Conservation (phyloP, 2,888 invertebrate species). For the Heteromurus nitidus region DNA sequence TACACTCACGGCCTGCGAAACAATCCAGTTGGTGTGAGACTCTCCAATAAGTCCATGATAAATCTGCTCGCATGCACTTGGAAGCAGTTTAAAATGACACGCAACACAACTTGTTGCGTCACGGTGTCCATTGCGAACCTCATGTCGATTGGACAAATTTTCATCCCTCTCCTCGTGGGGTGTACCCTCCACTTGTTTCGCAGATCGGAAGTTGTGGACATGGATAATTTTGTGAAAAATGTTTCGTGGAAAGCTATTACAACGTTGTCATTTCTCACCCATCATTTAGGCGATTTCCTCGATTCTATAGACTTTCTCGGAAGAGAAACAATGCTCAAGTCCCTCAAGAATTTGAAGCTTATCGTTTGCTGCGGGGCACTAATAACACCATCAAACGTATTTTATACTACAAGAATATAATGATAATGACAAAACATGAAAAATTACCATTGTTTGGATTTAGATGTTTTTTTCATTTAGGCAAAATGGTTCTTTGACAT, state of each 20-base stretch:
- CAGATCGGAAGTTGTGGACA: constrained; percentile 46
- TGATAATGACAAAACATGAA: not conserved
- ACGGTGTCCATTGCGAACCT: constrained; percentile 44
- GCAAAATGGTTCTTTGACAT: constrained; percentile 81
- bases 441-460: not conserved
- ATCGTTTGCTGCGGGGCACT: constrained; percentile 48
- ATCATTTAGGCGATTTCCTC: constrained; percentile 42
- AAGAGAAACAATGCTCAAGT: constrained; percentile 15
- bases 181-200: constrained; percentile 61
- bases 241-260: constrained; percentile 38
- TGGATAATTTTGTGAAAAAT: constrained; percentile 55
- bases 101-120: constrained; percentile 53
- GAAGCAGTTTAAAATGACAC: constrained; percentile 72
- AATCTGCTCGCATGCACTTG: constrained; percentile 93
- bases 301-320: constrained; percentile 33
- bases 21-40: constrained; percentile 68
- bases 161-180: constrained; percentile 62
- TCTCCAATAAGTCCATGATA: constrained; percentile 85
- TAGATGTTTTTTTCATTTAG: constrained; percentile 20
- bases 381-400: not conserved
- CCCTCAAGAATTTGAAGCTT: constrained; percentile 16
- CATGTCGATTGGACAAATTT: constrained; percentile 53
- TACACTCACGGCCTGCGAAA: constrained; percentile 82
- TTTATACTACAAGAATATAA: not conserved
- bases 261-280: constrained; percentile 30